Evolutionary conservation across 2,888 invertebrate genomes (phyloP).

Genomic region (Halictus quadricinctus): DNA sequence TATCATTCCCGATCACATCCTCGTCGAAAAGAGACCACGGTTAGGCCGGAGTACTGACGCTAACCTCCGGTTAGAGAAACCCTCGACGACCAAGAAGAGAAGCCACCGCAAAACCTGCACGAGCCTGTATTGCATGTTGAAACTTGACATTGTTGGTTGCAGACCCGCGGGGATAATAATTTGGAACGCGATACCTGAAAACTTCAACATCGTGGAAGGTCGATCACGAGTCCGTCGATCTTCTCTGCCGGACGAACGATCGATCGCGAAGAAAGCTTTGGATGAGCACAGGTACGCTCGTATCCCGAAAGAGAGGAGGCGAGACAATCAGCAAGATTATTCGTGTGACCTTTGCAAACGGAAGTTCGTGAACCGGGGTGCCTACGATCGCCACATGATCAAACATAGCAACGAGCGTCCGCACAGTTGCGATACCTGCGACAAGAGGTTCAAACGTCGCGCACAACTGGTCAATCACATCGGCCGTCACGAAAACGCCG

Average conservation of each 20-base stretch:
- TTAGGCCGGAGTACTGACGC: neutral
- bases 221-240: neutral
- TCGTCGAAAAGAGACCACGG: neutral
- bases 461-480: slow-evolving; percentile 56
- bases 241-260: neutral
- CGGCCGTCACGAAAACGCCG: slow-evolving; percentile 1
- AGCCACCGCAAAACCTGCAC: neutral
- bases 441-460: slow-evolving; percentile 60
- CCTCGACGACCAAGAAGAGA: slow-evolving; percentile 20
- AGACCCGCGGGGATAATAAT: slow-evolving; percentile 41
- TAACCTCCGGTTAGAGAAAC: slow-evolving; percentile 13
- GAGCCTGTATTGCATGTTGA: slow-evolving; percentile 38
- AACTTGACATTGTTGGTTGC: slow-evolving; percentile 58
- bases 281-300: neutral
- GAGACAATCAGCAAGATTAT: neutral
- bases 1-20: slow-evolving; percentile 18
- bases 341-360: slow-evolving; percentile 28
- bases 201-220: neutral
- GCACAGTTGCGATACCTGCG: slow-evolving; percentile 63
- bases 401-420: slow-evolving; percentile 46
- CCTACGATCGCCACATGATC: slow-evolving; percentile 38
- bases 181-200: neutral
- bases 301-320: neutral
- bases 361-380: neutral
- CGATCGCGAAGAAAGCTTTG: neutral